Evolutionary conservation across 2,113 vertebrate species (phyloP), one percentile per base, ranked within the genome.

Genomic region (Copsychus sechellarum): DNA sequence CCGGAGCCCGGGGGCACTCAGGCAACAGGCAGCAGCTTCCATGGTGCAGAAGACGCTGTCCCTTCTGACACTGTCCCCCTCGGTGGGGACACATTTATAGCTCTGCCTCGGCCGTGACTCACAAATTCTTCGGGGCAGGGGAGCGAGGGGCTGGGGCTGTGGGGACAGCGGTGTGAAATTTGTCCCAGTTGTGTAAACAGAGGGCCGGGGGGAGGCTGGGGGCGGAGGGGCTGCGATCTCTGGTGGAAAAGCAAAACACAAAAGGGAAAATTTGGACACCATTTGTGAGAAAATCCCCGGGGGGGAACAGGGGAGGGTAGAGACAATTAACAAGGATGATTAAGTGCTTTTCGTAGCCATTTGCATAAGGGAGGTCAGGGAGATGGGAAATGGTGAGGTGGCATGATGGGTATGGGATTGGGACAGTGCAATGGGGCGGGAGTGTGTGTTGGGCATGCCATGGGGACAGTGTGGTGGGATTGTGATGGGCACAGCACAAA

Each of bases 131-230:
- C 22, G 15, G 66, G 62, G 67, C 58, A 73, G 72, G 78, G 70
- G 51, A 78, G 43, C 0, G 34, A 65, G 84, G 86, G 79, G 64
- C 22, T 33, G 34, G 64, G 61, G 40, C 33, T 83, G 70, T 22
- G 48, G 74, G 58, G 79, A 58, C 76, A 54, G 78, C 74, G 77
- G 97, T 97, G 97, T 97, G 97, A 98, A 98, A 97, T 97, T 92
- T 97, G 95, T 95, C 95, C 98, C 98, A 98, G 96, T 98, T 98
- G 98, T 97, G 96, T 98, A 98, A 99, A 98, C 96, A 98, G 89
- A 81, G 70, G 51, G 53, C 33, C 33, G 3, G 86, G 96, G 83
- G 93, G 97, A 91, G 90, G 94, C 95, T 95, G 95, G 93, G 88
- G 91, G 76, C 4, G 6, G 97, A 97, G 93, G 90, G 93, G 97